Evolutionary conservation across 35 echinoderm and acorn worm genomes (phyloP).

Genomic region (Diadema setosum): DNA sequence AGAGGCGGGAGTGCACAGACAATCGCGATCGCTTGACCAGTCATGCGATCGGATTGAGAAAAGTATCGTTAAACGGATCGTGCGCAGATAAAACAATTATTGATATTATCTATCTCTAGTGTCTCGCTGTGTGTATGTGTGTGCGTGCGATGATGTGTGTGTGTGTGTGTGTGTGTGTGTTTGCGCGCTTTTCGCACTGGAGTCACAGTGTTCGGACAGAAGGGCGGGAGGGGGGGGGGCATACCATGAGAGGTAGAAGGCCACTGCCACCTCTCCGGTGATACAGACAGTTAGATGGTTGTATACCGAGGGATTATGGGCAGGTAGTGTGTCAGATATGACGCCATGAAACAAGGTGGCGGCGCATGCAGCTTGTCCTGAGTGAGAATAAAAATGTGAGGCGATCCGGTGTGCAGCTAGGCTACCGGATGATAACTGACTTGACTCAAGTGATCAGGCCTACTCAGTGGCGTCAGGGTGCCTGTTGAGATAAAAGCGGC

Average conservation of each 20-base stretch:
- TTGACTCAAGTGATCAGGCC: constrained; percentile 19
- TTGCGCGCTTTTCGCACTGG: no score
- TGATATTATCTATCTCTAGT: constrained; percentile 1
- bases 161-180: no score
- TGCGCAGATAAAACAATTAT: background rate
- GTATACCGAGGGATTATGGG: background rate
- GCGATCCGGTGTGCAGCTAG: no score
- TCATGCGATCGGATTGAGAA: background rate
- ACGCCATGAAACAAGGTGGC: background rate
- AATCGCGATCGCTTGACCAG: background rate
- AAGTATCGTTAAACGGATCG: background rate
- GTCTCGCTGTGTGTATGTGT: background rate
- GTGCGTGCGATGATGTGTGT: background rate
- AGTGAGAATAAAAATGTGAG: no score
- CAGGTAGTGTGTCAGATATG: background rate
- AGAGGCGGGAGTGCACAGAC: no score
- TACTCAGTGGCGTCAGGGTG: background rate
- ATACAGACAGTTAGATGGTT: background rate
- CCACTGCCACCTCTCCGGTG: no score
- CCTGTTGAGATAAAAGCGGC: background rate
- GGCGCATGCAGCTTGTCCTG: no score
- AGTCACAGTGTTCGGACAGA: no score
- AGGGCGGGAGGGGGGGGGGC: no score
- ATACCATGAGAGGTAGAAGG: no score
- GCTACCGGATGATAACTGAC: constrained; percentile 5